These are phyloP conservation scores for Megathymus violae DNA, from an alignment of 1,140 invertebrate genomes.

Conservation along the genomic window DNA sequence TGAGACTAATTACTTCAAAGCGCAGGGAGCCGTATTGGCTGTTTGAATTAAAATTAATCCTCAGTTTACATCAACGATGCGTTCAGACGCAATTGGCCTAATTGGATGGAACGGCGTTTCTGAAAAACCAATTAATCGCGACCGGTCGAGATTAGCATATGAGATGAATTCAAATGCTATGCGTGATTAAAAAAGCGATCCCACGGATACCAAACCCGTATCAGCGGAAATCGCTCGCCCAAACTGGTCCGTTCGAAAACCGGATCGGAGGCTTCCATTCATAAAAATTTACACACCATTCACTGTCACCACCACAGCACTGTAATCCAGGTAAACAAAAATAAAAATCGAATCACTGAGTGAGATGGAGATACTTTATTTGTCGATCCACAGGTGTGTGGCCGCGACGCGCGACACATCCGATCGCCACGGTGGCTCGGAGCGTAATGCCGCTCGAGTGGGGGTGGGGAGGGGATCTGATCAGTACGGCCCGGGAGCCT, in stretches of 20 bases:
- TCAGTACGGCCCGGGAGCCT: conserved; percentile 60
- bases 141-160: conserved; percentile 13
- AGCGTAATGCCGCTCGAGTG: conserved; percentile 47
- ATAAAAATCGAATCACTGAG: conserved; percentile 38
- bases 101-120: conserved; percentile 2
- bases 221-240: conserved; percentile 25
- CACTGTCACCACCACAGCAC: conserved; percentile 62
- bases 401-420: conserved; percentile 37
- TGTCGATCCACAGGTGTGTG: conserved; percentile 54
- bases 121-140: not conserved
- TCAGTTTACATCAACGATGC: not conserved
- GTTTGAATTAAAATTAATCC: not conserved
- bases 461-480: conserved; percentile 41
- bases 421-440: conserved; percentile 42
- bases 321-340: conserved; percentile 56
- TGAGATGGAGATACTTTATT: conserved; percentile 25
- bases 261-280: conserved; percentile 43
- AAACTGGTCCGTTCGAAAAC: conserved; percentile 35
- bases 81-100: not conserved
- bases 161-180: conserved; percentile 4
- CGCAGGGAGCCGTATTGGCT: too few relatives aligned
- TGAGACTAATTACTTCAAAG: too few relatives aligned
- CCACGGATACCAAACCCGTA: conserved; percentile 9
- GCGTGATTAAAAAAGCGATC: conserved; percentile 15
- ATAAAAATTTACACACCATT: conserved; percentile 45